Evolutionary conservation across 2,113 vertebrate genomes (phyloP), one percentile per base, ranked within the genome.

Genomic region (Triplophysa tibetana): DNA sequence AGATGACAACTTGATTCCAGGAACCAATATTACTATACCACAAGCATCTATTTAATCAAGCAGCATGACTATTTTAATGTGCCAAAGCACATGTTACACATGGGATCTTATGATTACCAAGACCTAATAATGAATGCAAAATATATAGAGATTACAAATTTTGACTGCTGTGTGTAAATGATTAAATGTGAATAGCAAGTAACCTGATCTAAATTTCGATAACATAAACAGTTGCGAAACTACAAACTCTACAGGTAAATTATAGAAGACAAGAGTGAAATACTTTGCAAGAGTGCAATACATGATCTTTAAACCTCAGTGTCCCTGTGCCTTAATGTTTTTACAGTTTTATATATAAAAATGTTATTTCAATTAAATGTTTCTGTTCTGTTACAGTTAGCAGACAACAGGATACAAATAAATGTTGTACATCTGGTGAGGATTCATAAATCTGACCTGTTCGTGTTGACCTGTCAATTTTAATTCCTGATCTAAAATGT

Each of bases 1-100:
- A 82, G 93, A 97, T 73, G 84, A 90, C 7, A 91, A 96, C 86
- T 93, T 99, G 74, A 97, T 98, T 82, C 91, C 89, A 83, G 96
- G 94, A 69, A 95, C 92, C 33, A 95, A 95, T 4, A 65, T 96
- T 64, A 83, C 86, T 3, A 19, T 91, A 76, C 84, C 91, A 78
- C 87, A 87, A 81, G 80, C 87, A 23, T 75, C 77, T 4, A 56
- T 82, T 63, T 85, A 56, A 82, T 50, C 19, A 0, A 41, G 41
- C 7, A 52, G 7, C 23, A 63, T 60, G 2, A 58, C 33, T 38
- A 38, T 38, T 38, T 38, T 38, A 58, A 72, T 38, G 9, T 38
- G 33, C 33, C 33, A 8, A 38, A 7, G 33, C 33, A 38, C 0
- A 60, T 24, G n/a, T 74, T 23, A 38, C 2, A 9, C 26, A 29